These are phyloP conservation scores for Campoplex nolae DNA, from an alignment of 2,888 invertebrate species.

Conservation along the genomic window DNA sequence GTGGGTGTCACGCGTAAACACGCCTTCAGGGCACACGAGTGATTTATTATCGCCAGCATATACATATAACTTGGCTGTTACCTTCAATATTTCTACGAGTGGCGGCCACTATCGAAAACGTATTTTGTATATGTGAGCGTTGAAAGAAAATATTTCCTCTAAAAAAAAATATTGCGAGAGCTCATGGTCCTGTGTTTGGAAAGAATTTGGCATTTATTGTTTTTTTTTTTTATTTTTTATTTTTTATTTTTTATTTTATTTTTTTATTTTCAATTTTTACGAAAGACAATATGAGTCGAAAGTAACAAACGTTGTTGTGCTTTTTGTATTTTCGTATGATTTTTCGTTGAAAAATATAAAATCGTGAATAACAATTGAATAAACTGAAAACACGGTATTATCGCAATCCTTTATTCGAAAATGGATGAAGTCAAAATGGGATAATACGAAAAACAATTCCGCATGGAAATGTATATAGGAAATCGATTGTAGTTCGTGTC, in stretches of 20 bases:
- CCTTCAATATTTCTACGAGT: slow-evolving; percentile 9
- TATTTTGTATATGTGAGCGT: slow-evolving; percentile 1
- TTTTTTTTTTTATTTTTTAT: too few species aligned
- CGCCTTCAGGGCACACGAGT: slow-evolving; percentile 32
- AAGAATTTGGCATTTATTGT: too few species aligned
- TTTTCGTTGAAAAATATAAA: not conserved
- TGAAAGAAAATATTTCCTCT: not conserved
- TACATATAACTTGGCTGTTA: slow-evolving; percentile 20
- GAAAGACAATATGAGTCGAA: too few species aligned
- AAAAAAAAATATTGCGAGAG: too few species aligned
- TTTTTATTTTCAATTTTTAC: too few species aligned
- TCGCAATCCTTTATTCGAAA: not conserved
- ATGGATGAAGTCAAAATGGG: not conserved
- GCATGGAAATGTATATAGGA: not conserved
- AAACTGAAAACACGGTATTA: not conserved
- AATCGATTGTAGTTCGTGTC: slow-evolving; percentile 7
- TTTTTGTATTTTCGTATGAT: not conserved
- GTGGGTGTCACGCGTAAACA: slow-evolving; percentile 18
- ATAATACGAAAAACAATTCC: slow-evolving; percentile 12
- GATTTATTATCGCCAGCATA: slow-evolving; percentile 46
- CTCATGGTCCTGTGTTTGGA: too few species aligned
- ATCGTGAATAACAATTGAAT: slow-evolving; percentile 1
- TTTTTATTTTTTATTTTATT: too few species aligned
- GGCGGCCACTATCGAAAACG: not conserved
- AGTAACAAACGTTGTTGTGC: too few species aligned